Conservation (phyloP, 2,113 vertebrate species). For the Catagonus wagneri region DNA sequence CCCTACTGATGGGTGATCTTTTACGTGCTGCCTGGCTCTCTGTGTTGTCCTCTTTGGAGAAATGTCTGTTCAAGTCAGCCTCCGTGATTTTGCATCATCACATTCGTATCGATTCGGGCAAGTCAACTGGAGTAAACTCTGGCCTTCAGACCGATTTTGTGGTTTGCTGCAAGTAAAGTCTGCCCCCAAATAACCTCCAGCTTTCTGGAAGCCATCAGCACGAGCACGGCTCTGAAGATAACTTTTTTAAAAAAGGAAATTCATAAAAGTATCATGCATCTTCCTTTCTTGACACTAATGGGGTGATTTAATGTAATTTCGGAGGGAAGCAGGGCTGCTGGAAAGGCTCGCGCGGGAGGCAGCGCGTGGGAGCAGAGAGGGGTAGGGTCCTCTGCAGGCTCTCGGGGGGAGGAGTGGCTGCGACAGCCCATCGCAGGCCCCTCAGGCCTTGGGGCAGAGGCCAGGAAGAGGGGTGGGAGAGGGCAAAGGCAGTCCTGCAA, state of each 20-base stretch:
- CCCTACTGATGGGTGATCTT: neutral
- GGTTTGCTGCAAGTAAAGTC: conserved; percentile 66
- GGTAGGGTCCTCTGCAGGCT: neutral
- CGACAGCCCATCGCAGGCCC: neutral
- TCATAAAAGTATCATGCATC: conserved; percentile 78
- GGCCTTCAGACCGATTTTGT: conserved; percentile 45
- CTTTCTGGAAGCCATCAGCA: conserved; percentile 61
- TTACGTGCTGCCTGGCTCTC: neutral
- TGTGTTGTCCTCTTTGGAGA: neutral
- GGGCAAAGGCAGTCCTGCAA: neutral
- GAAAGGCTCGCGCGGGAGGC: neutral
- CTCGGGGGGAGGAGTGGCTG: neutral
- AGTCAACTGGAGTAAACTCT: conserved; percentile 5
- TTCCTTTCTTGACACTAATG: conserved; percentile 80
- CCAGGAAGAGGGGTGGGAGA: neutral
- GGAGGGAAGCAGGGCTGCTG: conserved; percentile 17
- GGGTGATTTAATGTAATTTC: conserved; percentile 81
- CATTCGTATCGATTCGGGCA: conserved; percentile 55
- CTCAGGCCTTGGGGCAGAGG: neutral
- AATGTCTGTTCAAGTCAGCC: neutral
- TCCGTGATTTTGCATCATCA: conserved; percentile 10
- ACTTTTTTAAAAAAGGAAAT: conserved; percentile 74
- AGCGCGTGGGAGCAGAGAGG: neutral
- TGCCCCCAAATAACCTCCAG: conserved; percentile 67
- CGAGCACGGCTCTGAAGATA: conserved; percentile 48